phyloP scores from a whole-genome alignment of 64 coral and sea anemone genomes.

The Pocillopora damicornis region DNA sequence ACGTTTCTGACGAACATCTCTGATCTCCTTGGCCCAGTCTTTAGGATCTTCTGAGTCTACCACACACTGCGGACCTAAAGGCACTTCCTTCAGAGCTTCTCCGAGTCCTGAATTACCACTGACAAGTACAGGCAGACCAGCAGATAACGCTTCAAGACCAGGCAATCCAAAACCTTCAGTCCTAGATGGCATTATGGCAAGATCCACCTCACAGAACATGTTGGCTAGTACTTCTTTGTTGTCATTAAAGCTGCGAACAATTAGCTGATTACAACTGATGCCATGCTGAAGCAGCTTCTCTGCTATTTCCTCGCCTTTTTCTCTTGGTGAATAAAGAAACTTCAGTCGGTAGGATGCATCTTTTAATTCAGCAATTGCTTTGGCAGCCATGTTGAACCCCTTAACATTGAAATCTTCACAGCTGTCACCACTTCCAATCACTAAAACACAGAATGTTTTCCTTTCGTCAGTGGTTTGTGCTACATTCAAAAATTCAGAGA shows the following conservation, averaged over 20 bases:
- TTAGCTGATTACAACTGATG: too few relatives aligned
- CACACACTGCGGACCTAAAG: background rate
- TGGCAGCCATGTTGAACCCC: too few relatives aligned
- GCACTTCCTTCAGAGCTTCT: background rate
- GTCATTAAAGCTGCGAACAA: too few relatives aligned
- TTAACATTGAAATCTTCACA: too few relatives aligned
- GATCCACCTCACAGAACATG: too few relatives aligned
- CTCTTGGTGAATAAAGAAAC: too few relatives aligned
- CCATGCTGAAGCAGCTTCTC: too few relatives aligned
- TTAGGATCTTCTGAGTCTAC: background rate
- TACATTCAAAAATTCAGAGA: background rate
- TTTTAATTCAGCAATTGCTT: too few relatives aligned
- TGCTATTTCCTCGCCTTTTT: too few relatives aligned
- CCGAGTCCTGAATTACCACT: conserved; percentile 30
- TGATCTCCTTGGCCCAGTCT: background rate
- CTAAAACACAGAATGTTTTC: background rate
- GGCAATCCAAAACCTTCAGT: conserved; percentile 1
- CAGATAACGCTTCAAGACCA: conserved; percentile 27
- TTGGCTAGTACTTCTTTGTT: too few relatives aligned
- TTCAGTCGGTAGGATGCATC: too few relatives aligned
- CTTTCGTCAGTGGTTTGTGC: background rate
- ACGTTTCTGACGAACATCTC: background rate
- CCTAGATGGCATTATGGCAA: too few relatives aligned
- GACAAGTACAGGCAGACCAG: conserved; percentile 15
- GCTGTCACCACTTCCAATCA: background rate